Percentiles rank a stretch among this genome's conserved stretches.
Conservation (phyloP, 2,797 vertebrate genomes). For the Adrianichthys oophorus region DNA sequence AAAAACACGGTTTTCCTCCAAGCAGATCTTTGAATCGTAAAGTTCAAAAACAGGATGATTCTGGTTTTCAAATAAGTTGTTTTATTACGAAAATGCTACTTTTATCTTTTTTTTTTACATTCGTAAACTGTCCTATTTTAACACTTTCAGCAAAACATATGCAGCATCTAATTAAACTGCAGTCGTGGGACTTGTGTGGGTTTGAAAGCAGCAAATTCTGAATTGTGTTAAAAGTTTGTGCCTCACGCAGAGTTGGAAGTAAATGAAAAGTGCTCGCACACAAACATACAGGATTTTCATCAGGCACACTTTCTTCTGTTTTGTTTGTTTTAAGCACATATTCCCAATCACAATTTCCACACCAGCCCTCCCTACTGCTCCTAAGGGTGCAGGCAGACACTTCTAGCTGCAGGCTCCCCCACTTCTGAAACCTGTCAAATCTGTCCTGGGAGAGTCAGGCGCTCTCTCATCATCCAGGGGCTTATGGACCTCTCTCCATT, state of each 20-base stretch:
- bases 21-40: constrained; percentile 38
- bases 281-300: constrained; percentile 61
- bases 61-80: constrained; percentile 35
- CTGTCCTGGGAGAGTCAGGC: constrained; percentile 80
- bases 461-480: constrained; percentile 82
- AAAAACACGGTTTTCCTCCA: no score
- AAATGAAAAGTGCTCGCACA: constrained; percentile 17
- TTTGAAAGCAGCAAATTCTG: constrained; percentile 55
- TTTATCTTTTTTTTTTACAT: not conserved
- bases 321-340: constrained; percentile 81
- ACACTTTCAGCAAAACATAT: constrained; percentile 20
- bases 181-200: constrained; percentile 48
- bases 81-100: constrained; percentile 22
- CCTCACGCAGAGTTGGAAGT: constrained; percentile 66
- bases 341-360: constrained; percentile 80
- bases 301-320: constrained; percentile 75
- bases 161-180: constrained; percentile 45
- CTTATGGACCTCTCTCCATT: constrained; percentile 82
- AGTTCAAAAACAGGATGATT: constrained; percentile 51
- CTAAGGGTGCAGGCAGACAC: constrained; percentile 78
- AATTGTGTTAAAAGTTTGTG: constrained; percentile 59
- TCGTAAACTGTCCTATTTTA: constrained; percentile 31
- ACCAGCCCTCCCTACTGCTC: constrained; percentile 70
- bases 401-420: constrained; percentile 84
- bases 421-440: constrained; percentile 86